Evolutionary conservation across 2,113 vertebrate species (phyloP).

Genomic region (Tympanuchus pallidicinctus): DNA sequence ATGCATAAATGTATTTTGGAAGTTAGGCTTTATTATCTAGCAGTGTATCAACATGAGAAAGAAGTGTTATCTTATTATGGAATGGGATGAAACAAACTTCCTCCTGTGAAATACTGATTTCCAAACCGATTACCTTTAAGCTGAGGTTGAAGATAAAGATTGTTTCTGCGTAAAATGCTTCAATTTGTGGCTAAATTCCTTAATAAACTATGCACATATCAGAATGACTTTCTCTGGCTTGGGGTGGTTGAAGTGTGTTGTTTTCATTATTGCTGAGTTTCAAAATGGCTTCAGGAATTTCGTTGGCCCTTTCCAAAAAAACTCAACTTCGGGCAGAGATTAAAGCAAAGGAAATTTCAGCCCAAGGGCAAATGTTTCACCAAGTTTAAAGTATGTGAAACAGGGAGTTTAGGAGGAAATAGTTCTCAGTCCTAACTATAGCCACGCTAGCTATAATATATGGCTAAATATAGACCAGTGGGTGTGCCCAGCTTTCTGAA

Average conservation of each 20-base stretch:
- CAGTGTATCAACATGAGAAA: not conserved
- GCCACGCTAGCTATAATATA: constrained; percentile 32
- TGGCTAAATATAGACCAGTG: constrained; percentile 47
- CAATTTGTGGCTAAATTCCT: not conserved
- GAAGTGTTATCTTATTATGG: constrained; percentile 15
- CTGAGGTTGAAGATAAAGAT: constrained; percentile 15
- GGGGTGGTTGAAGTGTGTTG: constrained; percentile 25
- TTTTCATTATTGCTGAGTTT: constrained; percentile 62
- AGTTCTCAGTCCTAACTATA: constrained; percentile 57
- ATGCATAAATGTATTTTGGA: not conserved
- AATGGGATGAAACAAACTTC: constrained; percentile 43
- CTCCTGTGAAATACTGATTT: constrained; percentile 18
- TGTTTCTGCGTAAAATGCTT: not conserved
- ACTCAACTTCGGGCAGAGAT: constrained; percentile 58
- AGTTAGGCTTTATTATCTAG: constrained; percentile 29
- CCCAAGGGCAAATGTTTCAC: constrained; percentile 65
- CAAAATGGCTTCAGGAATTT: constrained; percentile 62
- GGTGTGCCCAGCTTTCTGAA: constrained; percentile 16
- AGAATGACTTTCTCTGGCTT: constrained; percentile 23
- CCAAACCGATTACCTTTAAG: constrained; percentile 21
- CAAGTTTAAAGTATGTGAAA: constrained; percentile 56
- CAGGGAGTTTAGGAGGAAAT: constrained; percentile 54
- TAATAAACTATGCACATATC: constrained; percentile 38
- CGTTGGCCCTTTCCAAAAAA: constrained; percentile 44
- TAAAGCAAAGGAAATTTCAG: constrained; percentile 71